Percentiles rank a stretch among this genome's conserved stretches.
Conservation (phyloP, 2,113 vertebrate species). For the Chaetura pelagica region DNA sequence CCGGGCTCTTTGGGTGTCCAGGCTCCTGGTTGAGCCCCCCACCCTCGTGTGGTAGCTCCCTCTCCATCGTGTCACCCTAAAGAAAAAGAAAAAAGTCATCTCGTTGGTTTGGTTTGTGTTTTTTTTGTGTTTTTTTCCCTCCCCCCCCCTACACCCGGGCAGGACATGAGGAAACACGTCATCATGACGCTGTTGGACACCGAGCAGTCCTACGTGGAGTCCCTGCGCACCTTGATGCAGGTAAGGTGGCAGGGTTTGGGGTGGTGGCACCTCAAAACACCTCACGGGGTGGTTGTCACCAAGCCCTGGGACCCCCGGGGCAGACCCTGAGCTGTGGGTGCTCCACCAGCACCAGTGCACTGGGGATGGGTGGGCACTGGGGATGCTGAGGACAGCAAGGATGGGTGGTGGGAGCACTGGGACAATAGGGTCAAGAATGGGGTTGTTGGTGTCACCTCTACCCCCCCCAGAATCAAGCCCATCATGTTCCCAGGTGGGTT, state of each 20-base stretch:
- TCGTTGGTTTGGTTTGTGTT: too few relatives aligned
- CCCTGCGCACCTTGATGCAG: conserved; percentile 94
- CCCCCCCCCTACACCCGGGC: conserved; percentile 29
- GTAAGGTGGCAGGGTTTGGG: conserved; percentile 55
- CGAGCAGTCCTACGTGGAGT: conserved; percentile 97
- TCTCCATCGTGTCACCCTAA: neutral
- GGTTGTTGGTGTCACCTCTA: neutral
- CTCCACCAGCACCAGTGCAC: accelerated
- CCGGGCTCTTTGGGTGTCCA: neutral
- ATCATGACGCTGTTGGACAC: conserved; percentile 98
- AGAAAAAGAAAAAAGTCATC: too few relatives aligned
- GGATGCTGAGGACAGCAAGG: neutral
- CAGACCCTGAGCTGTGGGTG: accelerated
- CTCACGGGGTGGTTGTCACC: accelerated
- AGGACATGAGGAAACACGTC: conserved; percentile 99
- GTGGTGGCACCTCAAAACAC: accelerated
- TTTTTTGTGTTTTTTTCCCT: neutral
- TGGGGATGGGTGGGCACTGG: neutral
- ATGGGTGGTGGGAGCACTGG: neutral
- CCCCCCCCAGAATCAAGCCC: neutral
- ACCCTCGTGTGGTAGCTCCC: neutral
- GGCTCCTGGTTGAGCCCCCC: neutral
- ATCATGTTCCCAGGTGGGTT: accelerated
- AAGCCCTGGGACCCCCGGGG: accelerated
- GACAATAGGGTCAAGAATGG: accelerated